Base-by-base conservation (phyloP, 2,888 invertebrate species). In the Cheilosia urbana region DNA sequence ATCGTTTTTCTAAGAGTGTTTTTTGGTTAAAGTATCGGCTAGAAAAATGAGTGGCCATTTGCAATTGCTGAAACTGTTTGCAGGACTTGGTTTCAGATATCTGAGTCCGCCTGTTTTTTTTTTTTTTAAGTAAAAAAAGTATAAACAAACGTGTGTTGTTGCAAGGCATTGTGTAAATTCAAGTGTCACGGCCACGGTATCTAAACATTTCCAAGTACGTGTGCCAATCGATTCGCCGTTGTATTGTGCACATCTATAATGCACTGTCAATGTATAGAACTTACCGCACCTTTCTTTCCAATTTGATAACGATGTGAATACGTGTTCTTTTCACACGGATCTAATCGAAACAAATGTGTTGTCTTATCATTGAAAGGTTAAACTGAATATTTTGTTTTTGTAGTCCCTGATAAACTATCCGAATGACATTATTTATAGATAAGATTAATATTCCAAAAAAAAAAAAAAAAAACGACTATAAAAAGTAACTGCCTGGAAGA, bases 351-450 rank as follows among this genome's bases (percentile, higher is more conserved):
- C 27, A 27, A 30, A 55, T 55, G 34, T 7, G 37, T 58, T 13
- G n/a, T 21, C 13, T 78, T 78, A 78, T 78, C 77, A 63, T 40
- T 5, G n/a, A 34, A 24, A 53, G 66, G 58, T 51, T 68, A 21
- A 37, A 21, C 9, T 51, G 19, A 49, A 40, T 19, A 34, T 27
- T 57, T 45, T 47, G 1, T 55, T 34, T 37, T 60, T 71, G 19
- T n/a, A 40, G 30, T 40, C 58, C 55, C n/a, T 27, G 53, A 42
- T 30, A 9, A 47, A 45, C 71, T 49, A 47, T 57, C 47, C 55
- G 37, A 63, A 53, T 17, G 17, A 63, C 62, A 69, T 78, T 79
- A 79, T 79, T 79, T 79, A 72, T 79, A 79, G 79, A 79, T 69
- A 17, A 69, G 77, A 55, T 79, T 72, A 47, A 72, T 66, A 66